Evolutionary conservation across 2,797 vertebrate species (phyloP).

Genomic region (Orestias chungarensis): DNA sequence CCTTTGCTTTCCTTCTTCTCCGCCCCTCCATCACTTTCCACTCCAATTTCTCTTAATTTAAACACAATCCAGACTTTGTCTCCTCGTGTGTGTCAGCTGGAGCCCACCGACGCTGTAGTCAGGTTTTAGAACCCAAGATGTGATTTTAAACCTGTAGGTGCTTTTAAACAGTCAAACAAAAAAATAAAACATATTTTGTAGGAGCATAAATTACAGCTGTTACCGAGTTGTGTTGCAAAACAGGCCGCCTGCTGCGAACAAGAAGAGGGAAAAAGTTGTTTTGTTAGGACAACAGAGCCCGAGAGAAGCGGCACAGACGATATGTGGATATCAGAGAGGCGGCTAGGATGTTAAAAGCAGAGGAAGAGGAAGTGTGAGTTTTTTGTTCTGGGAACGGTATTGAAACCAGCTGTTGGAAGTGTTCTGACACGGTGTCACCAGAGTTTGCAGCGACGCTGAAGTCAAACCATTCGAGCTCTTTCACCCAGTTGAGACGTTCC

Average conservation of each 20-base stretch:
- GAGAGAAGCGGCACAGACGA: slow-evolving; percentile 17
- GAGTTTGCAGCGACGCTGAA: background rate
- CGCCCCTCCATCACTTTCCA: slow-evolving; percentile 25
- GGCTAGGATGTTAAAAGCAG: slow-evolving; percentile 35
- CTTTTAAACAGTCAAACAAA: background rate
- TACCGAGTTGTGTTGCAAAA: background rate
- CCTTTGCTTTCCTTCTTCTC: slow-evolving; percentile 61
- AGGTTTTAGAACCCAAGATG: slow-evolving; percentile 8
- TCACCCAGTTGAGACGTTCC: background rate
- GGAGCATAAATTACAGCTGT: background rate
- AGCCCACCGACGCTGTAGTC: background rate
- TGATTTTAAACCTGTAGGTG: background rate
- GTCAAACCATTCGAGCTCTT: background rate
- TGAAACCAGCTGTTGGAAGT: slow-evolving; percentile 38
- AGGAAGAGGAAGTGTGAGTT: slow-evolving; percentile 58
- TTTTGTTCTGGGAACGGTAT: slow-evolving; percentile 35
- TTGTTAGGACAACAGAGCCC: slow-evolving; percentile 27
- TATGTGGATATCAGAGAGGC: slow-evolving; percentile 34
- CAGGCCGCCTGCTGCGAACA: slow-evolving; percentile 1
- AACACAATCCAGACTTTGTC: slow-evolving; percentile 5
- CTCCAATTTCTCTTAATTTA: slow-evolving; percentile 20
- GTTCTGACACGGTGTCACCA: slow-evolving; percentile 15
- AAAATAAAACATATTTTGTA: too few species aligned
- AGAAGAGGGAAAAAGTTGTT: background rate
- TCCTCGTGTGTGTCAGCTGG: background rate